Conservation (phyloP, 1,140 invertebrate species). For the Phenacoccus solenopsis region DNA sequence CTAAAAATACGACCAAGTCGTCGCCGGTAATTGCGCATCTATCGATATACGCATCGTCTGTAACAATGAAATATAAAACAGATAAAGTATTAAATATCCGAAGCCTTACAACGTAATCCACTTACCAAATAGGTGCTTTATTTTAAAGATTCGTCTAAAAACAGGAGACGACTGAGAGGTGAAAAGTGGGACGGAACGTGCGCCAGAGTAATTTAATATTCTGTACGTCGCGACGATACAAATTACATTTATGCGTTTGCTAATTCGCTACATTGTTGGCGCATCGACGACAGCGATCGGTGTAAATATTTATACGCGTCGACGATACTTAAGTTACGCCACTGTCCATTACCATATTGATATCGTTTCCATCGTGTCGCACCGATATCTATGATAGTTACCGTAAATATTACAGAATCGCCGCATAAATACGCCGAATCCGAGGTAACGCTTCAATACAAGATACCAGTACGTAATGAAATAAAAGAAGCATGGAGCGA, state of each 20-base stretch:
- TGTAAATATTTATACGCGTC: background rate
- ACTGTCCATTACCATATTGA: background rate
- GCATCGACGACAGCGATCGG: too few species aligned
- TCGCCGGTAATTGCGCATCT: too few species aligned
- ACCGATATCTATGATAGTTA: background rate
- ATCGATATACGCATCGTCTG: background rate
- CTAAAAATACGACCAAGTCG: background rate
- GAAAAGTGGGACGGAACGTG: background rate
- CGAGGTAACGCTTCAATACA: conserved; percentile 86
- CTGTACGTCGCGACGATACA: too few species aligned
- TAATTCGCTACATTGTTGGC: too few species aligned
- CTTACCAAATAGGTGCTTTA: background rate
- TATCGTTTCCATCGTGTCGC: too few species aligned
- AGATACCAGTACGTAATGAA: conserved; percentile 68
- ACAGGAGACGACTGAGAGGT: background rate
- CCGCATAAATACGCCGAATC: conserved; percentile 75
- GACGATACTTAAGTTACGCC: background rate
- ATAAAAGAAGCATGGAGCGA: conserved; percentile 63
- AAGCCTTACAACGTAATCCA: background rate
- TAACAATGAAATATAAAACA: background rate
- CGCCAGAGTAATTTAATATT: background rate
- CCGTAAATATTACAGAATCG: conserved; percentile 45
- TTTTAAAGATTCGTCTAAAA: background rate
- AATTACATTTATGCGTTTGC: too few species aligned
- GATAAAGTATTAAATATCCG: background rate